Evolutionary conservation across 2,888 invertebrate species (phyloP).

Genomic region (Argyresthia goedartella): DNA sequence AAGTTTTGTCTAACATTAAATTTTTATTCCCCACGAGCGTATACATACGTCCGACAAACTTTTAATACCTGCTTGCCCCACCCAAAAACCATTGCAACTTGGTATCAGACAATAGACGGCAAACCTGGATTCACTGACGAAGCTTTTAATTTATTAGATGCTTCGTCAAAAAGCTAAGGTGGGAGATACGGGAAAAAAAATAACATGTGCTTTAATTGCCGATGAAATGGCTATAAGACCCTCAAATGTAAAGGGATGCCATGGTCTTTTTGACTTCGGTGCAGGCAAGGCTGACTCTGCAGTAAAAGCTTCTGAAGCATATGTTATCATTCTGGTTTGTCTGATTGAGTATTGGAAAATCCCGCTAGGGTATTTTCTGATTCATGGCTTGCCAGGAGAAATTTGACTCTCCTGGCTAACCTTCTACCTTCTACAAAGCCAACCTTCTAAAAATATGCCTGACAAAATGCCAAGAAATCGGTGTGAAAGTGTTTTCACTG

Average conservation of each 20-base stretch:
- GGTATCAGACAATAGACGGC: conserved; percentile 19
- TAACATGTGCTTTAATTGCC: conserved; percentile 16
- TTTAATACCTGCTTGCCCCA: conserved; percentile 16
- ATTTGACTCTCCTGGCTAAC: too few relatives aligned
- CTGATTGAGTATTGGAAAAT: conserved; percentile 22
- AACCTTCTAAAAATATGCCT: conserved; percentile 13
- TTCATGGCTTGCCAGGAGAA: conserved; percentile 14
- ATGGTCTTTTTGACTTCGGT: conserved; percentile 15
- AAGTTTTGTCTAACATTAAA: neutral
- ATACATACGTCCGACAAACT: neutral
- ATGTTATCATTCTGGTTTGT: conserved; percentile 19
- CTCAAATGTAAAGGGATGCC: conserved; percentile 13
- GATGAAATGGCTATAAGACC: conserved; percentile 21
- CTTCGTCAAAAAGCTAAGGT: conserved; percentile 11
- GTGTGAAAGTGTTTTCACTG: conserved; percentile 14
- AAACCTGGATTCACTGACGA: conserved; percentile 22
- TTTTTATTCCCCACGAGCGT: neutral
- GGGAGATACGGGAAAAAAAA: conserved; percentile 7
- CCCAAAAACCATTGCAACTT: conserved; percentile 18
- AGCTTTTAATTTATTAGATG: conserved; percentile 17
- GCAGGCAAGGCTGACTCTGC: neutral
- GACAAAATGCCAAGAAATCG: conserved; percentile 15
- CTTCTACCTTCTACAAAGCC: too few relatives aligned
- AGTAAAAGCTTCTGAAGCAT: conserved; percentile 11
- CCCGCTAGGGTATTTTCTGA: conserved; percentile 23